These are phyloP conservation scores for Macropus fuliginosus DNA, from an alignment of 2,797 vertebrate genomes.

Conservation along the genomic window DNA sequence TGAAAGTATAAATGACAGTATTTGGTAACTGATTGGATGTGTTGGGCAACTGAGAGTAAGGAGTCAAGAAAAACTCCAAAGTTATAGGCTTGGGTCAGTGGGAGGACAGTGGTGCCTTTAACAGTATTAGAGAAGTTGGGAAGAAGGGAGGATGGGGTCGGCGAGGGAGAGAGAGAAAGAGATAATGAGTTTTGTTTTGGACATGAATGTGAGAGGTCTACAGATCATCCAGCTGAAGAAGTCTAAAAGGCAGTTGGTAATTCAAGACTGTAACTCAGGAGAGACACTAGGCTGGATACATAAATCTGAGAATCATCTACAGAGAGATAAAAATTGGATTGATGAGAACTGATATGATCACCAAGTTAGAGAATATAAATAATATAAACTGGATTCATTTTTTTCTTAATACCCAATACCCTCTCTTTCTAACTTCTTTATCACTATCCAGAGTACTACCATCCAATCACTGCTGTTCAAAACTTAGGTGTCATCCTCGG, in stretches of 20 bases:
- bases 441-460: neutral
- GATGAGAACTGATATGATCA: neutral
- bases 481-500: neutral
- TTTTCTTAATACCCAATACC: neutral
- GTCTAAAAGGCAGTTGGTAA: neutral
- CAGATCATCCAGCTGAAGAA: neutral
- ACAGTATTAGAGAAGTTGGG: neutral
- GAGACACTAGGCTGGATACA: neutral
- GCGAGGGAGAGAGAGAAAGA: too few species aligned
- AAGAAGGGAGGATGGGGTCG: neutral
- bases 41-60: neutral
- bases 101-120: neutral
- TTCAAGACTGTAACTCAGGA: neutral
- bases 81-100: neutral
- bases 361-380: neutral
- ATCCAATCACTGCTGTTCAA: neutral
- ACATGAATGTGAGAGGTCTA: neutral
- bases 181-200: neutral
- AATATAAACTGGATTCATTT: neutral
- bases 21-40: too few species aligned
- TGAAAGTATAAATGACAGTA: too few species aligned
- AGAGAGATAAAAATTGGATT: neutral
- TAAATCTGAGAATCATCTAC: neutral
- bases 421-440: neutral
- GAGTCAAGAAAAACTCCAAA: neutral